Conservation (phyloP, 2,888 invertebrate genomes). For the Brenthis hecate region DNA sequence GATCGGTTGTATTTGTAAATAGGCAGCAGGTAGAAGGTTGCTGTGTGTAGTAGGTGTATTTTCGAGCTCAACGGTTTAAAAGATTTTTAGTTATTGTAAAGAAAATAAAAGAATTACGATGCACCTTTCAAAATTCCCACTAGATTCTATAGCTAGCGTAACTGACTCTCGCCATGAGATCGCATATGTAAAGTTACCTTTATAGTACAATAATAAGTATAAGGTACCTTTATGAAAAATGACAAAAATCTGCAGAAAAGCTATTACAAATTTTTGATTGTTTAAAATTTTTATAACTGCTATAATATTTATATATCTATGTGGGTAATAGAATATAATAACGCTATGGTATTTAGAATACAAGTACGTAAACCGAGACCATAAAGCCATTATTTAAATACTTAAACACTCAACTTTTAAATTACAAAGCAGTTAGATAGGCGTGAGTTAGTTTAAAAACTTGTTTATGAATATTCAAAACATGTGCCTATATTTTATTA, state of each 20-base stretch:
- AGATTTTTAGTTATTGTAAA: slow-evolving; percentile 51
- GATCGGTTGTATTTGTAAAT: slow-evolving; percentile 76
- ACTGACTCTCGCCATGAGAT: slow-evolving; percentile 8
- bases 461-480: slow-evolving; percentile 39
- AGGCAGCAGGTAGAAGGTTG: slow-evolving; percentile 77
- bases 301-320: no score
- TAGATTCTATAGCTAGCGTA: slow-evolving; percentile 39
- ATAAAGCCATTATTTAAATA: slow-evolving; percentile 14
- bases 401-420: slow-evolving; percentile 7
- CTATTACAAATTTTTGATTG: no score
- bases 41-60: slow-evolving; percentile 63
- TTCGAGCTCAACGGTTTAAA: slow-evolving; percentile 61
- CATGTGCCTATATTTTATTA: slow-evolving; percentile 34
- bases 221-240: no score
- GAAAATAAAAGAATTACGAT: slow-evolving; percentile 52
- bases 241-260: no score
- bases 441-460: slow-evolving; percentile 30
- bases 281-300: no score
- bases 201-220: no score
- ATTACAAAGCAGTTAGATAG: slow-evolving; percentile 5
- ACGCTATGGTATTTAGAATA: background rate
- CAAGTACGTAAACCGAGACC: background rate
- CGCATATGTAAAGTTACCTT: slow-evolving; percentile 2
- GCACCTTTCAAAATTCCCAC: slow-evolving; percentile 77
- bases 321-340: no score